Evolutionary conservation across 2,888 invertebrate genomes (phyloP), one percentile per base, ranked within the genome.

Genomic region (Deroplatys truncata): DNA sequence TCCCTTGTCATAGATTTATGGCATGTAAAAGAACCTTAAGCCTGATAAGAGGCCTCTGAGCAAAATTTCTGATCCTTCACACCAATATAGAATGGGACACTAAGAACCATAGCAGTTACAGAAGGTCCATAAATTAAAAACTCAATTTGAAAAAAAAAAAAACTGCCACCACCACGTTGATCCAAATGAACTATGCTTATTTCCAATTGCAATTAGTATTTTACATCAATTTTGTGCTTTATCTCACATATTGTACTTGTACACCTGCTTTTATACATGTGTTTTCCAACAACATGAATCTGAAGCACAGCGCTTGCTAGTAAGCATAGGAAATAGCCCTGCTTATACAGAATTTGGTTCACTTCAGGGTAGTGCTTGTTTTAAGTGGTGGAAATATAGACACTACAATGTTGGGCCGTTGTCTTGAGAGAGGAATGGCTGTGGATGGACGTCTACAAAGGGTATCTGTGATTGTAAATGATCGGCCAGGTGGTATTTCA

Each of bases 301-400:
- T 43, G 43, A 10, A 43, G 13, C 13, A 43, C 13, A 28, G 15
- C 49, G 31, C 83, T 25, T 35, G 49, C 88, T 35, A 25, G 7
- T 1, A 82, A 85, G 72, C 16, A 15, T 8, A 56, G 15, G 82
- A n/a, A 88, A 35, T 43, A 1, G 13, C 43, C 13, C 43, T 43
- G 13, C 43, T 43, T 13, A 43, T 13, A 13, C 13, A 43, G 72
- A 20, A 29, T 87, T 29, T n/a, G 84, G 85, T 20, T 85, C 82
- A 90, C 93, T 94, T 89, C 92, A 98, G 98, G 92, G 97, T 98
- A 72, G 98, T 98, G 0, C 94, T 98, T 90, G 96, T 97, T 84
- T 93, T 98, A 0, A 98, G 98, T 92, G 98, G 98, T 0, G 98
- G 98, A 84, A 98, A 98, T 94, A 98, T 98, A 89, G 98, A 98